Evolutionary conservation across 2,888 invertebrate species (phyloP).

Genomic region (Lithophane semibrunnea): DNA sequence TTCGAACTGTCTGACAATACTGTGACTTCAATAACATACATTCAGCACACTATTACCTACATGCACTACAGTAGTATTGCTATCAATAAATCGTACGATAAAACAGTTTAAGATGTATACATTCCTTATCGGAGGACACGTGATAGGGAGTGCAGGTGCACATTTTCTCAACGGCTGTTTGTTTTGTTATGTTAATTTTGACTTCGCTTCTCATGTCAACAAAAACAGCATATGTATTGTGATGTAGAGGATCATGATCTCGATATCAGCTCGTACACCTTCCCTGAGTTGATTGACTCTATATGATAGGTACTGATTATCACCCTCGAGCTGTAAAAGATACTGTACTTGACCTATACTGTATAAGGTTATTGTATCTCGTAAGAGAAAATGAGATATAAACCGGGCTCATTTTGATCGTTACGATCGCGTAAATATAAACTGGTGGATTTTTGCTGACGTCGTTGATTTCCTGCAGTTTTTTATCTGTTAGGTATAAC

Average conservation of each 20-base stretch:
- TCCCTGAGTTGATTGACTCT: background rate
- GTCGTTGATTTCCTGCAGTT: conserved; percentile 30
- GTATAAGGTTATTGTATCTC: background rate
- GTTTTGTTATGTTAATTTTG: background rate
- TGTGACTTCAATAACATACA: too few relatives aligned
- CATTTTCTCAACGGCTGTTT: background rate
- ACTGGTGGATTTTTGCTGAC: conserved; percentile 30
- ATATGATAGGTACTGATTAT: background rate
- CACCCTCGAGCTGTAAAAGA: background rate
- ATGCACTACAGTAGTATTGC: background rate
- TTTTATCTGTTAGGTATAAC: conserved; percentile 37
- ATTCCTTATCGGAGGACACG: background rate
- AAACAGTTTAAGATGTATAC: background rate
- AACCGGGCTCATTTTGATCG: conserved; percentile 27
- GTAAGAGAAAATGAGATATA: conserved; percentile 28
- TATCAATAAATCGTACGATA: background rate
- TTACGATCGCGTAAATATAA: conserved; percentile 40
- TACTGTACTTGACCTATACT: background rate
- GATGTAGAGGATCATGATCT: too few relatives aligned
- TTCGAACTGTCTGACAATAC: background rate
- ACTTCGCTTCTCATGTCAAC: background rate
- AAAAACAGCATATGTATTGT: background rate
- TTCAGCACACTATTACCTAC: background rate
- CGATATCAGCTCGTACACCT: background rate
- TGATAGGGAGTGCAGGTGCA: too few relatives aligned